A percentile compares a stretch with the other conserved stretches of the same genome.
phyloP scores from a whole-genome alignment of 37 sponge, comb jelly and placozoan species.

The Oopsacas minuta region DNA sequence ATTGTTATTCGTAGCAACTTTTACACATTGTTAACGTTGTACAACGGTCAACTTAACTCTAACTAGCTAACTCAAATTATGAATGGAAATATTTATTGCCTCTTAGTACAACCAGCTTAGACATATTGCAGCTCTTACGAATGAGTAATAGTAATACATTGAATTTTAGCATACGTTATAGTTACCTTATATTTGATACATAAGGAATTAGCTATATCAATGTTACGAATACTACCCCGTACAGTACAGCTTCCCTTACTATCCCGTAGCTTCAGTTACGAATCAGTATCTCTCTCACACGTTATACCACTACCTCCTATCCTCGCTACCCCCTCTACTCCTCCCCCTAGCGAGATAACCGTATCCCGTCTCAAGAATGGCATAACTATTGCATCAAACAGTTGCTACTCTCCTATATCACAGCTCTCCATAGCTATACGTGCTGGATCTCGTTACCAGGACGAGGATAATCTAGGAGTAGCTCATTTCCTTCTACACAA shows the following conservation, averaged over 20 bases:
- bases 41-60: no score
- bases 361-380: conserved; percentile 41
- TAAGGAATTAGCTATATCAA: no score
- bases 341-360: not conserved
- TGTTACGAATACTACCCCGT: not conserved
- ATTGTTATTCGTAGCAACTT: no score
- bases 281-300: not conserved
- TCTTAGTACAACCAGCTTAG: no score
- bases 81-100: no score
- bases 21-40: no score
- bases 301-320: not conserved
- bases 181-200: no score
- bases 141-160: no score
- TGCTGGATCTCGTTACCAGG: conserved; percentile 67
- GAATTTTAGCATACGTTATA: no score
- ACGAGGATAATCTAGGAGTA: conserved; percentile 42
- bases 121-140: no score
- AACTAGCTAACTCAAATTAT: no score
- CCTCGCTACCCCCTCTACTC: not conserved
- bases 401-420: conserved; percentile 31
- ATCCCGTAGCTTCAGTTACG: not conserved
- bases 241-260: not conserved
- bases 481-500: conserved; percentile 55
- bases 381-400: conserved; percentile 52
- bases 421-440: conserved; percentile 37